These are phyloP conservation scores for Tauraco erythrolophus DNA, from an alignment of 2,113 vertebrate genomes.

Conservation along the genomic window DNA sequence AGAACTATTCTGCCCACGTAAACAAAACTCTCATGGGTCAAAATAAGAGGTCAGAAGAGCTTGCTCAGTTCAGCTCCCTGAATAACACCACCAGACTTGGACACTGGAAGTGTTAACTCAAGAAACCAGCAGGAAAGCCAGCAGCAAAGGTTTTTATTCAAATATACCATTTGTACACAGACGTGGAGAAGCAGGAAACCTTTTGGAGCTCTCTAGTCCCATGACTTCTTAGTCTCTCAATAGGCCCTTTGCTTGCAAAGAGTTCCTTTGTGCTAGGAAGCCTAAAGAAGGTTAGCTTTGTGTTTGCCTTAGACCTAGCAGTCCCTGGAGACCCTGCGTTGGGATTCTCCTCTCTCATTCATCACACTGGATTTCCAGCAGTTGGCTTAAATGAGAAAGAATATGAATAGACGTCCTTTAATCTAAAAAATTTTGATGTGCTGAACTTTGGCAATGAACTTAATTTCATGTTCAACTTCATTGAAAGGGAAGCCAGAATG, in stretches of 20 bases:
- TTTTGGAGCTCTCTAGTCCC: not conserved
- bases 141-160: not conserved
- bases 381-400: not conserved
- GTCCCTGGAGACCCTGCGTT: not conserved
- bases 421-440: not conserved
- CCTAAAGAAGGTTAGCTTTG: not conserved
- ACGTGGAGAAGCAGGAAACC: not conserved
- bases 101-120: fast-evolving
- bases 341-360: not conserved
- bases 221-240: not conserved
- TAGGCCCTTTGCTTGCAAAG: fast-evolving
- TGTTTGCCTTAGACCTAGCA: not conserved
- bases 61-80: not conserved
- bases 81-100: not conserved
- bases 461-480: not conserved
- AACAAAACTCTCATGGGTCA: not conserved
- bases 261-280: not conserved
- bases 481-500: not conserved
- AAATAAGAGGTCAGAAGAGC: not conserved
- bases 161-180: not conserved
- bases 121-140: not conserved
- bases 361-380: not conserved
- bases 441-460: not conserved
- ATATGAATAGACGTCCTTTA: not conserved
- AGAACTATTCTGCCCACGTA: not conserved